These are phyloP conservation scores for Streblospio benedicti DNA, from an alignment of 1,140 invertebrate species.

Conservation along the genomic window DNA sequence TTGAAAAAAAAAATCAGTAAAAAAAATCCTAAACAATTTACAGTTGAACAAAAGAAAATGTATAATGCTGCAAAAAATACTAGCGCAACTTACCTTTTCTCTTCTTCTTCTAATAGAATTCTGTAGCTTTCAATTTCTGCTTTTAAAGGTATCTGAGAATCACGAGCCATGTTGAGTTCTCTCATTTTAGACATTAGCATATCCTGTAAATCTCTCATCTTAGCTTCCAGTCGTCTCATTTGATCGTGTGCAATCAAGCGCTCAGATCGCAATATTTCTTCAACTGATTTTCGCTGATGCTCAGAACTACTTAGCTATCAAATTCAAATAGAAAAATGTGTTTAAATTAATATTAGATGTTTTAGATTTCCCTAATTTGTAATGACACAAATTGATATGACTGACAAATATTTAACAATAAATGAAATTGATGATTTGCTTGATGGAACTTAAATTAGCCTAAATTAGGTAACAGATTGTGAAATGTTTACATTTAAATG, in stretches of 20 bases:
- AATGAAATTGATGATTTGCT: too few species aligned
- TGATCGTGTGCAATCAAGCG: conserved; percentile 23
- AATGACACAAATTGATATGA: not conserved
- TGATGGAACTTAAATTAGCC: too few species aligned
- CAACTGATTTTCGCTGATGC: conserved; percentile 25
- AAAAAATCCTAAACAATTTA: too few species aligned
- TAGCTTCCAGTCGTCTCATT: conserved; percentile 23
- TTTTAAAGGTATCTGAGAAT: conserved; percentile 29
- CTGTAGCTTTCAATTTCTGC: conserved; percentile 33
- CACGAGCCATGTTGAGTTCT: conserved; percentile 25
- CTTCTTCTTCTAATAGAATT: conserved; percentile 33
- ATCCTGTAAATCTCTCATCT: conserved; percentile 31
- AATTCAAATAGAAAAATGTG: not conserved
- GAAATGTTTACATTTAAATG: too few species aligned
- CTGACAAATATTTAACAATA: too few species aligned
- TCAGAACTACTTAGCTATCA: conserved; percentile 25
- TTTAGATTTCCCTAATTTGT: not conserved
- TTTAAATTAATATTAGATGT: not conserved
- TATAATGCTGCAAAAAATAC: too few species aligned
- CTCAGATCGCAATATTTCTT: conserved; percentile 25
- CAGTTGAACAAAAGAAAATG: too few species aligned
- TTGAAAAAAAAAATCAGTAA: too few species aligned
- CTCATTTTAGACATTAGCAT: conserved; percentile 31
- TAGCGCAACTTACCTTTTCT: conserved; percentile 26
- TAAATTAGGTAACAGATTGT: too few species aligned